Evolutionary conservation across 2,888 invertebrate genomes (phyloP), one percentile per base, ranked within the genome.

Genomic region (Pseudococcus longispinus): DNA sequence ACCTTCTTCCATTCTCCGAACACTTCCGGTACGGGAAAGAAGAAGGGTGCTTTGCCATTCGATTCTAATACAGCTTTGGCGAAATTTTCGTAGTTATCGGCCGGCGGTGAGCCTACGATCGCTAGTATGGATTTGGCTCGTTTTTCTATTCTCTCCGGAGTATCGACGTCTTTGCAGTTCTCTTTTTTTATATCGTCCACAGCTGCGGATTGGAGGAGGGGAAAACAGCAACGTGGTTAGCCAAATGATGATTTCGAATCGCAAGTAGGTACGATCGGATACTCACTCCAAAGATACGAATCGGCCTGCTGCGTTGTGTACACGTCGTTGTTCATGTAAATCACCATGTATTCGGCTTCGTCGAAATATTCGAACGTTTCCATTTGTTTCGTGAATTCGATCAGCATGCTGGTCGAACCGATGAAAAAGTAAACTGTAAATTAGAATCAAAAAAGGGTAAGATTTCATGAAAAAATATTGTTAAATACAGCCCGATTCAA

Each of bases 271-370:
- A 37, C 37, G 37, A 4, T 5, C 5, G 37, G 13, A 46, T 65
- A 83, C 87, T 20, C 91, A 95, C 95, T 95, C 92, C 95, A 95
- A 90, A 96, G 92, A 92, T 96, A 97, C 91, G 95, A 95, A 90
- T 94, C 92, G 70, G 95, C 94, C 90, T 95, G 95, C 90, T 92
- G 92, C 0, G 92, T 23, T 9, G 95, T 93, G 91, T 96, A 96
- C n/a, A 95, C 95, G 93, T 95, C 95, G 94, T 95, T 96, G 90
- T 98, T 98, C 23, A 98, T 96, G 91, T 96, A 96, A 90, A 99
- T 97, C 88, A 99, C 96, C 93, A 97, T 95, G 91, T 98, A 98
- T 90, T 98, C 96, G 32, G 98, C 98, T 88, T 96, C 95, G 87
- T 95, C 95, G 90, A 98, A 95, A 88, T 98, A 91, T 89, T 96